Percentiles rank a stretch among this genome's conserved stretches.
Conservation (phyloP, 2,888 invertebrate genomes). For the Eristalinus sepulchralis region DNA sequence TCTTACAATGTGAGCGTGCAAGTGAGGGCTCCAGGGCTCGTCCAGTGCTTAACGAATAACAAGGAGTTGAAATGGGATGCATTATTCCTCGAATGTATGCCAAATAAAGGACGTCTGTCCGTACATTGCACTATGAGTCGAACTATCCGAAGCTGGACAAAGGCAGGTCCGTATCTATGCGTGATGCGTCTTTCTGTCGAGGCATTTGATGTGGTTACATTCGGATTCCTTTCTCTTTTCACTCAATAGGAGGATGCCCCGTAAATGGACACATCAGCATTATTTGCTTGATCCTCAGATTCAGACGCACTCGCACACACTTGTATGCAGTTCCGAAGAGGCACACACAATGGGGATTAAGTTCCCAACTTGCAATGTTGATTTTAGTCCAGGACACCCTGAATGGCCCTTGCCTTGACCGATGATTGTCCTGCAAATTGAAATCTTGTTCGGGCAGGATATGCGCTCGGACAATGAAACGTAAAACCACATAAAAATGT, state of each 20-base stretch:
- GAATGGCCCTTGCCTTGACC: constrained; percentile 35
- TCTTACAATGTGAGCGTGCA: neutral
- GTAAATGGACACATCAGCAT: constrained; percentile 47
- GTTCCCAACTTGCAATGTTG: constrained; percentile 56
- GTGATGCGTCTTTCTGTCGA: constrained; percentile 9
- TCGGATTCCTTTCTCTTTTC: constrained; percentile 34
- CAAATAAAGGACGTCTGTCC: constrained; percentile 37
- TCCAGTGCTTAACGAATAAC: constrained; percentile 13
- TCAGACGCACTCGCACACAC: constrained; percentile 15
- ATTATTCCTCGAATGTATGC: constrained; percentile 35
- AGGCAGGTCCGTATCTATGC: neutral
- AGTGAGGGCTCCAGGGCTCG: neutral
- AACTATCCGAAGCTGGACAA: neutral
- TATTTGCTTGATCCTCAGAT: constrained; percentile 35
- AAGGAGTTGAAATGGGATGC: constrained; percentile 1
- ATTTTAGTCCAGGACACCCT: constrained; percentile 36
- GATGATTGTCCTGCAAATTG: constrained; percentile 56
- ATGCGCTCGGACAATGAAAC: constrained; percentile 19
- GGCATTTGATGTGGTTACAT: constrained; percentile 47
- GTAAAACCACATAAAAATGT: constrained; percentile 5
- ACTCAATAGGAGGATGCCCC: constrained; percentile 36
- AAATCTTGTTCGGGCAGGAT: constrained; percentile 50
- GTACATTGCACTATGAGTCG: constrained; percentile 1
- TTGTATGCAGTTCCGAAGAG: neutral
- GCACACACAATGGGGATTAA: constrained; percentile 53